phyloP scores from a whole-genome alignment of 2,888 invertebrate species.

The Dryocosmus kuriphilus region DNA sequence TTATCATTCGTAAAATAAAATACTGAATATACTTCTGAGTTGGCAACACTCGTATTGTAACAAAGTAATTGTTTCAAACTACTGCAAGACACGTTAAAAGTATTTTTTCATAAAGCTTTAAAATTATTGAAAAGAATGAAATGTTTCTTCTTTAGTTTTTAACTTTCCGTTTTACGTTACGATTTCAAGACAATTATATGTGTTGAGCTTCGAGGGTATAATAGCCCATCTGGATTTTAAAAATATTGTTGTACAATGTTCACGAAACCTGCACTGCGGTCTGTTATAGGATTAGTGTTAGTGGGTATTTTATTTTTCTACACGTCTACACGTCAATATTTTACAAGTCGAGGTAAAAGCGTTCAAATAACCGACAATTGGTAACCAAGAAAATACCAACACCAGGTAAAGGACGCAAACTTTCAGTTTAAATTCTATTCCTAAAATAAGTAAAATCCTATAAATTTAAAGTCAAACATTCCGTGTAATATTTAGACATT shows the following conservation, averaged over 20 bases:
- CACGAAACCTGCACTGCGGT: slow-evolving; percentile 8
- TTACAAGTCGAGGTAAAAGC: background rate
- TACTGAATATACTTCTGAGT: background rate
- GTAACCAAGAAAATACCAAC: background rate
- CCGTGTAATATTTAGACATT: slow-evolving; percentile 3
- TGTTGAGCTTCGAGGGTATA: background rate
- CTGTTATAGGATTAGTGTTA: slow-evolving; percentile 15
- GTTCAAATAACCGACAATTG: background rate
- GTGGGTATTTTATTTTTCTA: slow-evolving; percentile 16
- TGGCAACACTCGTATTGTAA: background rate
- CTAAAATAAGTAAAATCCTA: background rate
- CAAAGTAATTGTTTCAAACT: background rate
- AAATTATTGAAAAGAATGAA: background rate
- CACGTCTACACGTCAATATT: slow-evolving; percentile 13
- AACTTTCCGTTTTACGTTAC: background rate
- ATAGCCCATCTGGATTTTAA: background rate
- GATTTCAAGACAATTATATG: background rate
- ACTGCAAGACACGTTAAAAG: background rate
- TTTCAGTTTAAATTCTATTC: background rate
- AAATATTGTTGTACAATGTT: background rate
- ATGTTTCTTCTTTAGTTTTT: background rate
- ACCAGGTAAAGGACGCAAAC: background rate
- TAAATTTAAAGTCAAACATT: background rate
- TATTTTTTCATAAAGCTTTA: background rate
- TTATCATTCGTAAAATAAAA: background rate